Base-by-base conservation (phyloP, 2,888 invertebrate genomes). In the Falcaria lacertinaria region DNA sequence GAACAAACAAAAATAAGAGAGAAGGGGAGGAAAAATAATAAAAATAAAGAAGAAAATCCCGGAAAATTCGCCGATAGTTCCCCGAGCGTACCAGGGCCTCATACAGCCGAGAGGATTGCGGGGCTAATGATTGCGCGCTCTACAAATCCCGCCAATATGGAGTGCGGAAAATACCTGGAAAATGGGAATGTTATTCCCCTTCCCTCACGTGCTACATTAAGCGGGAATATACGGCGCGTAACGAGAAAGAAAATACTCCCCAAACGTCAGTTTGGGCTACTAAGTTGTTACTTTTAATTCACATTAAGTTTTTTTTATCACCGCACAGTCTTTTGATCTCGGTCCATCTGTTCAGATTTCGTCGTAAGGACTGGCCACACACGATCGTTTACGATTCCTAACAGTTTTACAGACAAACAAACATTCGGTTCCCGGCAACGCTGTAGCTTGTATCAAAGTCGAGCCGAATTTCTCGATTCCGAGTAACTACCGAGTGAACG, bases 291-390 rank as follows among this genome's bases (percentile, higher is more conserved):
- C 82, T 78, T 74, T 75, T 74, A 79, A 80, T 77, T 74, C 79
- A 78, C 84, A 86, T 86, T 76, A 85, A 84, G 77, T 64, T 66
- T 80, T 85, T n/a, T 88, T 89, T 86, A 87, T 85, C 80, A 74
- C 77, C 72, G 57, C 64, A 60, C 46, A 64, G 60, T 70, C 83
- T 80, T 88, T 89, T 89, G 89, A 89, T 88, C 77, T 87, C 77
- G 50, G 66, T 68, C 80, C 89, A 88, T 88, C 89, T 88, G 89
- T 79, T 77, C 76, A 68, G 76, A 81, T 78, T 87, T 89, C 89
- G 87, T 80, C 83, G 88, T 89, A 89, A 89, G 88, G 84, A 82
- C 82, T 81, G 88, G 78, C 89, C 88, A 89, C 89, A 88, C 89
- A 86, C 88, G 86, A 79, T 53, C 78, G 83, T 88, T 87, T 89